Conservation (phyloP, 2,888 invertebrate species). For the Heterodera filipjevi region DNA sequence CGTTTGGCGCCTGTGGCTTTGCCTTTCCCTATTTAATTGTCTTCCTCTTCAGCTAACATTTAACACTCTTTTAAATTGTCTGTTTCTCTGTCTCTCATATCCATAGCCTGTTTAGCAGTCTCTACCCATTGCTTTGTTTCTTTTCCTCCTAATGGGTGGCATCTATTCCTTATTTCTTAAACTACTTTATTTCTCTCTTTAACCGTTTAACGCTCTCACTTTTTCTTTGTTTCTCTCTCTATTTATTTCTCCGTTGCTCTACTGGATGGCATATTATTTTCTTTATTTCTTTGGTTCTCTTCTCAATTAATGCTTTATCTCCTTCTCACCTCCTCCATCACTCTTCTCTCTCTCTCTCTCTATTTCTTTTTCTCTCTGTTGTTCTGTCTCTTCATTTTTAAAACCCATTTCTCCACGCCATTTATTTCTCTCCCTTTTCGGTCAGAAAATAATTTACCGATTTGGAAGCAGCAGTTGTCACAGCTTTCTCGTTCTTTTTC, state of each 20-base stretch:
- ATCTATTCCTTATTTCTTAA: neutral
- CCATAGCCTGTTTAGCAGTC: no score
- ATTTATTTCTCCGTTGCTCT: neutral
- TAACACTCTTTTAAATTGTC: no score
- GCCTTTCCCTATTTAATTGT: no score
- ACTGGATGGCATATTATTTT: no score
- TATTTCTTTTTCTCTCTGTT: no score
- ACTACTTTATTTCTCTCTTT: neutral
- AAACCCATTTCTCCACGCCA: neutral
- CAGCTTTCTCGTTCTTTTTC: neutral
- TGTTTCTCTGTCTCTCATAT: no score
- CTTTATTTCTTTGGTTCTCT: neutral
- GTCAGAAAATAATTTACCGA: neutral
- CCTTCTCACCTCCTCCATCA: neutral
- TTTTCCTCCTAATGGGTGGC: no score
- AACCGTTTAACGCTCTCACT: neutral
- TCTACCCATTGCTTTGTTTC: no score
- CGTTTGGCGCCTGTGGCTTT: no score
- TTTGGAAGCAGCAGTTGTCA: neutral
- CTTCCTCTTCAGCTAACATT: no score
- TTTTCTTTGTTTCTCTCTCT: neutral
- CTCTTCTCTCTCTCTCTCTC: neutral
- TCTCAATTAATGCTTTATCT: neutral
- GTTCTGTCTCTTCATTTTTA: neutral
- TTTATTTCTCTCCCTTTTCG: neutral